These are phyloP conservation scores for Anarsia innoxiella DNA, from an alignment of 2,888 invertebrate species.

Conservation along the genomic window DNA sequence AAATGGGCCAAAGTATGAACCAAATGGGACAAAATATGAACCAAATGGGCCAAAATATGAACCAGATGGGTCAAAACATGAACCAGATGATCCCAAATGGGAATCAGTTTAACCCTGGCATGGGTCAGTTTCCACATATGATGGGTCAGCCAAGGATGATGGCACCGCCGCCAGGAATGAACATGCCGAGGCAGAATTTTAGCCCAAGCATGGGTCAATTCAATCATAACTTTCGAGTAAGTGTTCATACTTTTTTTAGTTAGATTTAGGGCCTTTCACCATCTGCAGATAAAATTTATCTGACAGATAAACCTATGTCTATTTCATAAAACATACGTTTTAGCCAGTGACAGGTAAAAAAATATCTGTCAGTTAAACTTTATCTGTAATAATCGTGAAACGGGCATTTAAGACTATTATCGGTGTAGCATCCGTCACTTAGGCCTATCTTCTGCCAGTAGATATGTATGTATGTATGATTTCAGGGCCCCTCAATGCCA, in stretches of 20 bases:
- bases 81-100: slow-evolving; percentile 50
- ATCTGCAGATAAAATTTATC: no score
- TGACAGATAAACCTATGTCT: no score
- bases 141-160: slow-evolving; percentile 59
- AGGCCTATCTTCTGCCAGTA: no score
- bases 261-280: no score
- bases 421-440: no score
- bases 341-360: no score
- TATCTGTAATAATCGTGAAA: no score
- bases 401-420: no score
- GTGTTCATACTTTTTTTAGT: no score
- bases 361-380: no score
- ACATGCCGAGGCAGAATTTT: slow-evolving; percentile 57
- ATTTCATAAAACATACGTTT: no score
- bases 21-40: slow-evolving; percentile 23
- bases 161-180: slow-evolving; percentile 55
- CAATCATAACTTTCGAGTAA: slow-evolving; percentile 63
- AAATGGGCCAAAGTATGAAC: slow-evolving; percentile 27
- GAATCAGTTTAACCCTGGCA: slow-evolving; percentile 43
- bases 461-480: background rate
- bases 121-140: slow-evolving; percentile 54
- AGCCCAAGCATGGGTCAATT: slow-evolving; percentile 49
- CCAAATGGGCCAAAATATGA: slow-evolving; percentile 26
- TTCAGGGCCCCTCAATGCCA: slow-evolving; percentile 45
- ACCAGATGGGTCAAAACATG: slow-evolving; percentile 31